Conservation (phyloP, 2,797 vertebrate species). For the Anolis apletophallus region DNA sequence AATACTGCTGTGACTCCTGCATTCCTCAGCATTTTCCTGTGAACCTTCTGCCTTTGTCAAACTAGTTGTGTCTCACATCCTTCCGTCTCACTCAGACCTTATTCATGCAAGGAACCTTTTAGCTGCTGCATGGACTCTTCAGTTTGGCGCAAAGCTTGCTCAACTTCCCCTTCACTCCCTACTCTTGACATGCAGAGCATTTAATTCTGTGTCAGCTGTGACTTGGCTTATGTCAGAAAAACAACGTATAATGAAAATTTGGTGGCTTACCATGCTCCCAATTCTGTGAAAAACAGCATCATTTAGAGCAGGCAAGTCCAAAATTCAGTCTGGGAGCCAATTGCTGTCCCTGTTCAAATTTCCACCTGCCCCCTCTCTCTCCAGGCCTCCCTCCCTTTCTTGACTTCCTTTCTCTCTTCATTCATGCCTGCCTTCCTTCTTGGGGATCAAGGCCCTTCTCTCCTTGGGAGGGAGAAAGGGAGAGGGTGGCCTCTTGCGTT, state of each 20-base stretch:
- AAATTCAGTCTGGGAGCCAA: no score
- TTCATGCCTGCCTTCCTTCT: no score
- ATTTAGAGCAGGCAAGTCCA: no score
- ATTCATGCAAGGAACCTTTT: slow-evolving; percentile 8
- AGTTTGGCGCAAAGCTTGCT: slow-evolving; percentile 1
- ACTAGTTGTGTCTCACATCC: slow-evolving; percentile 11
- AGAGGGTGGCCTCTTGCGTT: no score
- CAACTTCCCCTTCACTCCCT: slow-evolving; percentile 8
- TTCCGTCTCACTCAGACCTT: slow-evolving; percentile 11
- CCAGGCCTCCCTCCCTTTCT: no score
- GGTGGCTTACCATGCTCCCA: neutral
- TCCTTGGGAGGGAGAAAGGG: no score
- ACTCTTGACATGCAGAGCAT: neutral
- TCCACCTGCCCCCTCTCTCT: no score
- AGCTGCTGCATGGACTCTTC: neutral
- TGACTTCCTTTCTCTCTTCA: no score
- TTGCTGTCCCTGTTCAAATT: no score
- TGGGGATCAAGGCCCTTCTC: no score
- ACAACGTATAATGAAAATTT: neutral
- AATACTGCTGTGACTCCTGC: neutral
- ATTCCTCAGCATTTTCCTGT: slow-evolving; percentile 20
- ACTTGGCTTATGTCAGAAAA: neutral
- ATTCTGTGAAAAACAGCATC: no score
- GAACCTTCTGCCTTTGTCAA: neutral
- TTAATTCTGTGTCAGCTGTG: neutral